phyloP scores from a whole-genome alignment of 2,797 vertebrate species.

The Alexandromys oeconomus region DNA sequence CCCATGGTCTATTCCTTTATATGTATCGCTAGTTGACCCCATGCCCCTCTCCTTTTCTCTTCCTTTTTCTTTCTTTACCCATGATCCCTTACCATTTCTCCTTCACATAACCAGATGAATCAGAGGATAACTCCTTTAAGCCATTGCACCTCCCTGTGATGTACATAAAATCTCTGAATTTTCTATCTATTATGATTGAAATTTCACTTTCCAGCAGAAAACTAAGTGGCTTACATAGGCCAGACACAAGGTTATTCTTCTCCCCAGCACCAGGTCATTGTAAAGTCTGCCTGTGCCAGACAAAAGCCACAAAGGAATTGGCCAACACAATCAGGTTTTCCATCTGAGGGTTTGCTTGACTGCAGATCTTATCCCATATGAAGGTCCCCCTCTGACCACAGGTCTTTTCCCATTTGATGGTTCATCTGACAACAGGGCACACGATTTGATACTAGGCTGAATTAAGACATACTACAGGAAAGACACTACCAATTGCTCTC shows the following conservation, averaged over 20 bases:
- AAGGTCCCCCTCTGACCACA: background rate
- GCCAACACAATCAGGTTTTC: background rate
- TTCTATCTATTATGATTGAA: background rate
- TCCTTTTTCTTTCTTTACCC: background rate
- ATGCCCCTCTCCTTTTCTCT: background rate
- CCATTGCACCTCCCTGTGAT: too few relatives aligned
- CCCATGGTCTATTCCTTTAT: fast-evolving
- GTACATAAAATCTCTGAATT: background rate
- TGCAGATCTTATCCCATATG: too few relatives aligned
- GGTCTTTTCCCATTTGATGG: background rate
- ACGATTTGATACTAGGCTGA: background rate
- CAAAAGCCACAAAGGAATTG: background rate
- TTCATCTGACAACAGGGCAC: background rate
- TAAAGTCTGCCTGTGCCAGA: background rate
- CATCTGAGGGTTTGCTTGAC: too few relatives aligned
- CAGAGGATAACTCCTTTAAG: background rate
- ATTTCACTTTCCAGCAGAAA: background rate
- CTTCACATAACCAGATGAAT: background rate
- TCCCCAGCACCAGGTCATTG: background rate
- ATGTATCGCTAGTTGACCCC: background rate
- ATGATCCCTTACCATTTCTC: background rate
- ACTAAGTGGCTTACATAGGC: background rate
- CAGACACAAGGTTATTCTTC: background rate
- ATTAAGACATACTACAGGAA: background rate
- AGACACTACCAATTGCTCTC: background rate